Conservation (phyloP, 2,113 vertebrate species). For the Protobothrops flavoviridis region DNA sequence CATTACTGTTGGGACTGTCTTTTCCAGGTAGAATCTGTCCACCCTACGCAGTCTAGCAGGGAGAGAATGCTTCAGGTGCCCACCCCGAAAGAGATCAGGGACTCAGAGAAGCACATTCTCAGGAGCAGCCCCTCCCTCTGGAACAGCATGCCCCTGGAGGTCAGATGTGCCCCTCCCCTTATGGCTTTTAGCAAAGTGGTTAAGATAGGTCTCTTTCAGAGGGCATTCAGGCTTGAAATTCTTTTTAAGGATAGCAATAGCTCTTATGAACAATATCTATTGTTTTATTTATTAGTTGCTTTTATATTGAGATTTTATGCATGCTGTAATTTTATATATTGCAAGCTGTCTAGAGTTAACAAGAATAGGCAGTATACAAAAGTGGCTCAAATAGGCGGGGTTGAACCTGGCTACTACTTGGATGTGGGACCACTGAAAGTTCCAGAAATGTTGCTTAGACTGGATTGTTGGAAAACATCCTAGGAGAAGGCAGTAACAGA, state of each 20-base stretch:
- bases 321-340: background rate
- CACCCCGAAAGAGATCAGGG: background rate
- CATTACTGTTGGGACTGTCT: background rate
- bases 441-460: background rate
- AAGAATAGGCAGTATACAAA: background rate
- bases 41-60: background rate
- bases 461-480: background rate
- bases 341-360: background rate
- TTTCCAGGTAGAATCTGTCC: background rate
- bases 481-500: background rate
- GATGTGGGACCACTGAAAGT: background rate
- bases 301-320: background rate
- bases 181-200: background rate
- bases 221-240: background rate
- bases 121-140: background rate
- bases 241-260: background rate
- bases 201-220: background rate
- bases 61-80: background rate
- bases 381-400: background rate
- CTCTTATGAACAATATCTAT: background rate
- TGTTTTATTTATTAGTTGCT: background rate
- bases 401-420: background rate
- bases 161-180: background rate
- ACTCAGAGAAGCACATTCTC: background rate
- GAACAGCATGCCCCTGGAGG: background rate